These are phyloP conservation scores for Ellobium chinense DNA, from an alignment of 2,888 invertebrate genomes.

Conservation along the genomic window DNA sequence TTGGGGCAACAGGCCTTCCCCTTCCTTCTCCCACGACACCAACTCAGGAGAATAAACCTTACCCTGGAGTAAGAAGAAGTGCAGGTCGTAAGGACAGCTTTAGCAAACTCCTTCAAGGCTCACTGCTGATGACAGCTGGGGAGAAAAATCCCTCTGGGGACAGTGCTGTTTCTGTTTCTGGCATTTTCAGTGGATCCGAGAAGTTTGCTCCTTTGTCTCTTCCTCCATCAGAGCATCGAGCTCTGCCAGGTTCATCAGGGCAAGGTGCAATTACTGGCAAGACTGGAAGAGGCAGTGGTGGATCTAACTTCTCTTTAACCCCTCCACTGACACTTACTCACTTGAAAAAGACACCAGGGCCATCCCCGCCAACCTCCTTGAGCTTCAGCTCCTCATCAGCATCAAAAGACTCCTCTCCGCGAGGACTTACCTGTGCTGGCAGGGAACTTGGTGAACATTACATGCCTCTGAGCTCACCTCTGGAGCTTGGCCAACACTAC, in stretches of 20 bases:
- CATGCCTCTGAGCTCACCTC: neutral
- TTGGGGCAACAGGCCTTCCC: constrained; percentile 27
- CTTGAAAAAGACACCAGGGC: neutral
- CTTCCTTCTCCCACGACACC: constrained; percentile 41
- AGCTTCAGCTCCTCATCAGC: constrained; percentile 13
- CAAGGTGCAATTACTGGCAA: neutral
- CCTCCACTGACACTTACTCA: neutral
- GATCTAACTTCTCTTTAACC: constrained; percentile 10
- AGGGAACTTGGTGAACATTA: neutral
- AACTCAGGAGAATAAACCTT: constrained; percentile 23
- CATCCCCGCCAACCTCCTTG: constrained; percentile 23
- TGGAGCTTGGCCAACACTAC: neutral
- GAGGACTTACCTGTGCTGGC: neutral
- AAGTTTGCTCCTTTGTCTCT: constrained; percentile 41
- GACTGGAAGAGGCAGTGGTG: neutral
- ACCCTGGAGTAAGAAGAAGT: constrained; percentile 59
- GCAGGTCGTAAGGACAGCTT: constrained; percentile 68
- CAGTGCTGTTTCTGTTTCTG: constrained; percentile 49
- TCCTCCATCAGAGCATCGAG: constrained; percentile 16
- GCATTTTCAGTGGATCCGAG: constrained; percentile 29
- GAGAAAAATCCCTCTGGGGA: constrained; percentile 52
- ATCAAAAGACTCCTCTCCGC: constrained; percentile 9
- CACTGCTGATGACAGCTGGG: constrained; percentile 54
- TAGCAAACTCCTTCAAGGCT: constrained; percentile 52
- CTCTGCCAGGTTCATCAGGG: neutral